Conservation (phyloP, 2,113 vertebrate genomes). For the Gallinago undulata region DNA sequence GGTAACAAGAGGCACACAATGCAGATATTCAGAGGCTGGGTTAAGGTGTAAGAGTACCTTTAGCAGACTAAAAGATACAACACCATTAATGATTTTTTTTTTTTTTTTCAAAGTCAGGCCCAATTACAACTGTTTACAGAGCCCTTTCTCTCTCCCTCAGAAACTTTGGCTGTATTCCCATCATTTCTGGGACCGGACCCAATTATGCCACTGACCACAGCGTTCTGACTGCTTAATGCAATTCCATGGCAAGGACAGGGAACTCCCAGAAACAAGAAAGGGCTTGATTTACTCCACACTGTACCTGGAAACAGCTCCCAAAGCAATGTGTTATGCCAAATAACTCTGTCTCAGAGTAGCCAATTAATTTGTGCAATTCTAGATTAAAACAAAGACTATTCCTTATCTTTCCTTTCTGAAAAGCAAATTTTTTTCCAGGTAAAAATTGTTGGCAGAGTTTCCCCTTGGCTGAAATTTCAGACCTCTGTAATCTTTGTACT, state of each 20-base stretch:
- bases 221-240: conserved; percentile 40
- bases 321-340: conserved; percentile 10
- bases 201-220: conserved; percentile 56
- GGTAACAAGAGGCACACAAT: neutral
- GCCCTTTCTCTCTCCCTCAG: conserved; percentile 26
- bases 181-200: conserved; percentile 23
- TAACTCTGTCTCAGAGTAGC: neutral
- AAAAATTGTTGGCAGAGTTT: conserved; percentile 12
- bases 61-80: neutral
- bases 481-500: conserved; percentile 19
- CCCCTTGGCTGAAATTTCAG: conserved; percentile 14
- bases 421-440: conserved; percentile 38
- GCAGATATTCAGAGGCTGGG: neutral
- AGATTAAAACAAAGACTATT: conserved; percentile 8
- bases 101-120: conserved; percentile 20
- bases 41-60: neutral
- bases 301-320: conserved; percentile 41
- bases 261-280: conserved; percentile 59
- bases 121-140: conserved; percentile 46
- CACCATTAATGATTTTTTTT: neutral
- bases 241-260: conserved; percentile 43
- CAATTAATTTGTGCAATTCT: conserved; percentile 37
- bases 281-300: conserved; percentile 19
- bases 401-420: conserved; percentile 6
- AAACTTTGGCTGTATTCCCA: conserved; percentile 33